Base-by-base conservation (phyloP, 53 echinoderm and acorn worm species). In the Hippasteria phrygiana region DNA sequence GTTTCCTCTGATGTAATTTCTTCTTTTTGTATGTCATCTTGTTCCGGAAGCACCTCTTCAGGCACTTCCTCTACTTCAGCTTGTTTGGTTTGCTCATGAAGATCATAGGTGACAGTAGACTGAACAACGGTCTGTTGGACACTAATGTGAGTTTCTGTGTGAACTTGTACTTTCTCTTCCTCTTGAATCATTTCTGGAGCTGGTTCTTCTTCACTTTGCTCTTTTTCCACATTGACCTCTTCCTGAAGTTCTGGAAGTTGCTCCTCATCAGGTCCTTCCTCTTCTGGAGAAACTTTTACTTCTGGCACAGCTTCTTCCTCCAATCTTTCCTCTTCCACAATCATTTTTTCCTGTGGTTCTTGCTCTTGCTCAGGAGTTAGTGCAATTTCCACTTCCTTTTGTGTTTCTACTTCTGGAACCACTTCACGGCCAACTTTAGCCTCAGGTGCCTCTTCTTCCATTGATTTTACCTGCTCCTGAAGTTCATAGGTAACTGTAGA, bases 51-150 rank as follows among this genome's bases (percentile, higher is more conserved):
- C 55, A 69, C 87, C 29, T 56, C 74, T 34, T 14, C 55, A 53
- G 65, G 62, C 7, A 38, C 79, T 50, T 16, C 27, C 79, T 69
- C 46, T 77, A 35, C 36, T 27, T 83, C 83, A 55, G 27, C 48
- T 54, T 55, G 46, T 9, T 38, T 55, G 11, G 31, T 66, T 17
- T 31, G 69, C 26, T 75, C 88, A 63, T 62, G 65, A 88, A 31
- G 45, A 45, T 62, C 75, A 28, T 89, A 71, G 46, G 85, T 62
- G 74, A 84, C 75, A 38, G 84, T 75, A 43, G 90, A 39, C 34
- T 83, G 81, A 38, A 87, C 88, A 64, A 84, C 64, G 14, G 72
- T 88, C 43, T 88, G 88, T 77, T 85, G 83, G 35, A 88, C 71
- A 33, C 51, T 90, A 27, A 37, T 38, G 45, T 63, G 62, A 54